Evolutionary conservation across 2,888 invertebrate species (phyloP), one percentile per base, ranked within the genome.

Genomic region (Tupiocoris notatus): DNA sequence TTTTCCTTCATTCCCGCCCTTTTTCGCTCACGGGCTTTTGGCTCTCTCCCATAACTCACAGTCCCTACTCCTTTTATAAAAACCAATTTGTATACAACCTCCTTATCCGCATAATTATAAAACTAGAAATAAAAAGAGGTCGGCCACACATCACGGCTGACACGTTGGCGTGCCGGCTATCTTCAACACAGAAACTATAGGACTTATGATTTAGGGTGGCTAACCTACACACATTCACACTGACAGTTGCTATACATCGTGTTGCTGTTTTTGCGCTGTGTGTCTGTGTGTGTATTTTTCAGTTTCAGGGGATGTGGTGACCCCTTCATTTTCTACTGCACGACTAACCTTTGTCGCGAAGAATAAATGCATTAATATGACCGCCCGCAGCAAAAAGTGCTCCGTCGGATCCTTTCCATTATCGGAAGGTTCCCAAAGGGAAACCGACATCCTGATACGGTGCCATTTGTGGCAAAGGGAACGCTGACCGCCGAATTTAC

Each of bases 61-160:
- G 73, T 23, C 73, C 39, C 62, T 6, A 6, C 54, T 63, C 62
- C 73, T 73, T 75, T 75, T 75, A 66, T 75, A 66, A 75, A 75
- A 75, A 75, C 75, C 75, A 75, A 75, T 75, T 75, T 75, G 75
- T 75, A 75, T 75, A 75, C 75, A 67, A 75, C 67, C 66, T 75
- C 66, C 75, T 75, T 75, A 75, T 75, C 75, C 75, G 67, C 61
- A 66, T 75, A 75, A 75, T 75, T 75, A 75, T 75, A 66, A 75
- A 75, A 61, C 66, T 75, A 75, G 75, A 57, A 73, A 73, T 62
- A 62, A 73, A 73, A 63, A n/a, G 73, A 18, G 73, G 61, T 21
- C 65, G 25, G 75, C 75, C 65, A 75, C 75, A 75, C 65, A 75
- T 75, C 75, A 75, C 75, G 24, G 75, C 65, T 75, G 75, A 75